These are phyloP conservation scores for Entosphenus tridentatus DNA, from an alignment of 2,113 vertebrate species.

Conservation along the genomic window DNA sequence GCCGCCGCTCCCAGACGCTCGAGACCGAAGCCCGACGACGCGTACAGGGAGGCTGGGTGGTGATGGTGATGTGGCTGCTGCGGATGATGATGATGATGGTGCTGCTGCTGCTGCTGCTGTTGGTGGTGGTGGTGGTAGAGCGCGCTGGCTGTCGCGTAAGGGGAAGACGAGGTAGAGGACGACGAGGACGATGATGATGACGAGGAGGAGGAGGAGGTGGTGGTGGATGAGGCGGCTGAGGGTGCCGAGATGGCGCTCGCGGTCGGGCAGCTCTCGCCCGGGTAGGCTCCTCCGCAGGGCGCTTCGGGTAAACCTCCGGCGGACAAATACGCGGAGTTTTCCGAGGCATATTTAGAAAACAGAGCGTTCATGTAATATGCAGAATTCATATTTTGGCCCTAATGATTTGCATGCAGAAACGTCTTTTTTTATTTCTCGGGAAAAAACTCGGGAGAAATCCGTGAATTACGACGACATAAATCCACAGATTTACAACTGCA, in stretches of 20 bases:
- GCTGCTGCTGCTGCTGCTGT: too few relatives aligned
- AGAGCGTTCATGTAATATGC: slow-evolving; percentile 3
- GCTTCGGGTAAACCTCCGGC: slow-evolving; percentile 1
- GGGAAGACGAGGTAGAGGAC: too few relatives aligned
- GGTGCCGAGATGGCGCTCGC: neutral
- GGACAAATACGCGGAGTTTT: neutral
- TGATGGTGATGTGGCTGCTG: neutral
- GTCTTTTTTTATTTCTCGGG: neutral
- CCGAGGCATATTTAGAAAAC: neutral
- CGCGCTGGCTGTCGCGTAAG: too few relatives aligned
- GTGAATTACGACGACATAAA: slow-evolving; percentile 1
- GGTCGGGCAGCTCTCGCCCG: neutral
- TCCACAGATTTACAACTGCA: slow-evolving; percentile 5
- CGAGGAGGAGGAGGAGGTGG: too few relatives aligned
- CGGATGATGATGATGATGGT: too few relatives aligned
- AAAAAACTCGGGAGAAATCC: neutral
- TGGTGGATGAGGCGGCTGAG: too few relatives aligned
- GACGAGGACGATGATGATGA: too few relatives aligned
- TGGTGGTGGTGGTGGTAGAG: too few relatives aligned
- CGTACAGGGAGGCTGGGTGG: neutral
- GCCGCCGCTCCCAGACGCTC: neutral
- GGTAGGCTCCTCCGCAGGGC: neutral
- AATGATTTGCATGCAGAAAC: slow-evolving; percentile 2
- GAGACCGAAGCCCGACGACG: neutral
- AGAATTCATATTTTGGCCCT: slow-evolving; percentile 3